These are phyloP conservation scores for Electrophaes corylata DNA, from an alignment of 2,888 invertebrate genomes.

Conservation along the genomic window DNA sequence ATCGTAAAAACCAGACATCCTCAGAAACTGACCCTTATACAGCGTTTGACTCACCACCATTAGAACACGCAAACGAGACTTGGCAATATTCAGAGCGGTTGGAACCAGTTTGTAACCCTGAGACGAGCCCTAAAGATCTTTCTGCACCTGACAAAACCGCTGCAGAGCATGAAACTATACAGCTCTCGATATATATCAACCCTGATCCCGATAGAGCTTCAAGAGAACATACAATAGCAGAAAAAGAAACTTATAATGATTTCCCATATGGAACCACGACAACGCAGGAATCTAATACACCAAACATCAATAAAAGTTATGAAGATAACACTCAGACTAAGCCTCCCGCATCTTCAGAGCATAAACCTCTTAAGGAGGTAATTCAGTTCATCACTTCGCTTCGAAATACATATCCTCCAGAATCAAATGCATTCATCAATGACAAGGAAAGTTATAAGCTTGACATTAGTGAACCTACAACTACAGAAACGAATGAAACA, in stretches of 20 bases:
- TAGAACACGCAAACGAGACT: not conserved
- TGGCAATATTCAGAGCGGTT: conserved; percentile 2
- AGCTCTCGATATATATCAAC: conserved; percentile 11
- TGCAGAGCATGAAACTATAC: conserved; percentile 8
- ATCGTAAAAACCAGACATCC: not conserved
- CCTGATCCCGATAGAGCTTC: conserved; percentile 1
- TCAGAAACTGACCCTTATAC: conserved; percentile 5
- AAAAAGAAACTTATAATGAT: not conserved
- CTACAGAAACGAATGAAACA: not conserved
- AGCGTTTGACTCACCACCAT: conserved; percentile 4
- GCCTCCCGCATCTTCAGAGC: not conserved
- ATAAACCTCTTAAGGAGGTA: conserved; percentile 6
- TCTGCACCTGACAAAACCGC: not conserved
- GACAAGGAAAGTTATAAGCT: not conserved
- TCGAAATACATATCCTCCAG: not conserved
- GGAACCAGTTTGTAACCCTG: not conserved
- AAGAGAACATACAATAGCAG: not conserved
- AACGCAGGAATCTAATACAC: not conserved
- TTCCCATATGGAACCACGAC: not conserved
- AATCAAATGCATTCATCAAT: not conserved
- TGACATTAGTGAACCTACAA: not conserved
- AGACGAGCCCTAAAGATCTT: not conserved
- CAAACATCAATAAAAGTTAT: not conserved
- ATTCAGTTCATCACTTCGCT: not conserved
- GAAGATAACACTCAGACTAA: not conserved